These are phyloP conservation scores for Lutraria rhynchaena DNA, from an alignment of 1,140 invertebrate genomes.

Conservation along the genomic window DNA sequence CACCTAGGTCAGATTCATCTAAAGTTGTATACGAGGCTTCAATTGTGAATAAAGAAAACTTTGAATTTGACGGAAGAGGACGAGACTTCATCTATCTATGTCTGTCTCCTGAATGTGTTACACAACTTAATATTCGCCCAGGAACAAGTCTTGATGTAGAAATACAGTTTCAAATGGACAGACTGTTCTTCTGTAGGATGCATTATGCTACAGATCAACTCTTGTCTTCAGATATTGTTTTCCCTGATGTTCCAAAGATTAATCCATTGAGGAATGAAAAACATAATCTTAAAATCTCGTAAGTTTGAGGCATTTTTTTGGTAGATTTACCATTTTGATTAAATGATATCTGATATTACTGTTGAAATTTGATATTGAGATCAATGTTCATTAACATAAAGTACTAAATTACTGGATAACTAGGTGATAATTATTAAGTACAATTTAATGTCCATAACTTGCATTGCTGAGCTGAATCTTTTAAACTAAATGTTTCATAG, in stretches of 20 bases:
- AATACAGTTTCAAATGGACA: slow-evolving; percentile 79
- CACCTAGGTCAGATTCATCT: slow-evolving; percentile 57
- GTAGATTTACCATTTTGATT: too few species aligned
- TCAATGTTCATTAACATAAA: too few species aligned
- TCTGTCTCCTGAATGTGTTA: slow-evolving; percentile 68
- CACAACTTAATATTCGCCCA: slow-evolving; percentile 63
- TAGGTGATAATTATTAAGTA: too few species aligned
- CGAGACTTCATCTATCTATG: slow-evolving; percentile 76
- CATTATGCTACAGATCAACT: slow-evolving; percentile 77
- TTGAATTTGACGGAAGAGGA: slow-evolving; percentile 73
- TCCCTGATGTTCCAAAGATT: slow-evolving; percentile 76
- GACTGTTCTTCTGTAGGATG: slow-evolving; percentile 76
- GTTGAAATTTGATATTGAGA: too few species aligned
- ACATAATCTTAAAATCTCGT: slow-evolving; percentile 66
- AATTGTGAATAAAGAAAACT: slow-evolving; percentile 75
- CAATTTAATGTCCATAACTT: too few species aligned
- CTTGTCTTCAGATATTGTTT: slow-evolving; percentile 73
- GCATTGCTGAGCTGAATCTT: too few species aligned
- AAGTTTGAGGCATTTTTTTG: too few species aligned
- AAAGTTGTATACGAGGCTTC: slow-evolving; percentile 74
- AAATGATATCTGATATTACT: too few species aligned
- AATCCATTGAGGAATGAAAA: slow-evolving; percentile 69
- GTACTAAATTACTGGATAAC: too few species aligned
- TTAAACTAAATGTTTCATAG: too few species aligned
- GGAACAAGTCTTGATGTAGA: slow-evolving; percentile 70